Evolutionary conservation across 1,140 invertebrate species (phyloP).

Genomic region (Teleopsis dalmanni): DNA sequence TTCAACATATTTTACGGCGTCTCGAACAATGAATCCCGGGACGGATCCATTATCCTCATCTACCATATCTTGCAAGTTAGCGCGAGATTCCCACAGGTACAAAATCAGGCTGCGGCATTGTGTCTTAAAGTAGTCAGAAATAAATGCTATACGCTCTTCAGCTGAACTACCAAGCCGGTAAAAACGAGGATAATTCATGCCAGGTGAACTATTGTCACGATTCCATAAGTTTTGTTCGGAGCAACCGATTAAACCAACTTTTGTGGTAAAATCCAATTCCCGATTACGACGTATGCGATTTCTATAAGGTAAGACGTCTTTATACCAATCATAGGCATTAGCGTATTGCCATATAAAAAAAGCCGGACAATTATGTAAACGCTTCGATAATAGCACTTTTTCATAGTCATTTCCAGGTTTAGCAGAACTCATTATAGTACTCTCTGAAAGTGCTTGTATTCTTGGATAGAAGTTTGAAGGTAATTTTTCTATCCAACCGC

Average conservation of each 20-base stretch:
- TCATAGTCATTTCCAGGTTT: constrained; percentile 31
- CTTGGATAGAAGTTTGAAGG: constrained; percentile 26
- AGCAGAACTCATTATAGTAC: constrained; percentile 27
- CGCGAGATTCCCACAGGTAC: constrained; percentile 53
- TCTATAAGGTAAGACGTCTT: constrained; percentile 43
- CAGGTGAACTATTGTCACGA: constrained; percentile 49
- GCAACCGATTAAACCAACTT: constrained; percentile 53
- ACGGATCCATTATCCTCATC: constrained; percentile 20
- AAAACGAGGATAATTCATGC: constrained; percentile 51
- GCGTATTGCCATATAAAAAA: constrained; percentile 53
- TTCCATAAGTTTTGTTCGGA: constrained; percentile 54
- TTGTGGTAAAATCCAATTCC: constrained; percentile 51
- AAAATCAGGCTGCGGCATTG: constrained; percentile 76
- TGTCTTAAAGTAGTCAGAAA: constrained; percentile 61
- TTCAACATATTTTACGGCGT: constrained; percentile 45
- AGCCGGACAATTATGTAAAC: constrained; percentile 49
- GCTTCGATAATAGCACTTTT: constrained; percentile 49
- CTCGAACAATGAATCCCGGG: constrained; percentile 47
- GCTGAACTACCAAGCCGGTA: constrained; percentile 47
- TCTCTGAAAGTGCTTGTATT: constrained; percentile 38
- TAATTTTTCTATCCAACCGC: constrained; percentile 58
- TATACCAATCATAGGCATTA: constrained; percentile 28
- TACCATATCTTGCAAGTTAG: constrained; percentile 16
- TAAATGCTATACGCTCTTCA: constrained; percentile 48
- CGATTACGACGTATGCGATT: constrained; percentile 49